These are phyloP conservation scores for Himalopsyche kuldschensis DNA, from an alignment of 2,888 invertebrate genomes.

Conservation along the genomic window DNA sequence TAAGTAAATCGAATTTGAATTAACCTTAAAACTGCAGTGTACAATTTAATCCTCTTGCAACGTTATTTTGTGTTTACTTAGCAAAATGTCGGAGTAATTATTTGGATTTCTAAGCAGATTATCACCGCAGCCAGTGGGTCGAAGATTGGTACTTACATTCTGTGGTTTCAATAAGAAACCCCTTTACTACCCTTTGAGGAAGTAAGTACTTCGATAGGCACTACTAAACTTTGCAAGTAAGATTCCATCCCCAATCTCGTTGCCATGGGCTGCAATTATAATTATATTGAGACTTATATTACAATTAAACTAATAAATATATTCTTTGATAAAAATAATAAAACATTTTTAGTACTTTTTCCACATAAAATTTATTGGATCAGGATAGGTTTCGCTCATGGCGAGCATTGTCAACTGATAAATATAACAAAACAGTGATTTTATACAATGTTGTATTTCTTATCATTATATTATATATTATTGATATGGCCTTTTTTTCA, in stretches of 20 bases:
- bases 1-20: no score
- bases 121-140: conserved; percentile 4
- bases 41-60: not conserved
- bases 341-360: no score
- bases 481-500: no score
- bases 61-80: not conserved
- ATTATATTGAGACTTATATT: not conserved
- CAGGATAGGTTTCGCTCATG: no score
- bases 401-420: no score
- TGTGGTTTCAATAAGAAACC: conserved; percentile 3
- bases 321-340: not conserved
- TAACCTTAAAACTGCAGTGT: no score
- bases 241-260: not conserved
- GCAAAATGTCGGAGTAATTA: conserved; percentile 6
- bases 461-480: no score
- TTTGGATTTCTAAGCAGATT: conserved; percentile 21
- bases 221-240: not conserved
- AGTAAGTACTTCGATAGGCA: not conserved
- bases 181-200: not conserved
- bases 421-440: no score
- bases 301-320: not conserved
- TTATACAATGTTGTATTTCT: no score
- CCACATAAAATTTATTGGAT: no score
- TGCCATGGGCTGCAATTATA: not conserved
- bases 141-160: conserved; percentile 21